Evolutionary conservation across 2,113 vertebrate genomes (phyloP).

Genomic region (Picathartes gymnocephalus): DNA sequence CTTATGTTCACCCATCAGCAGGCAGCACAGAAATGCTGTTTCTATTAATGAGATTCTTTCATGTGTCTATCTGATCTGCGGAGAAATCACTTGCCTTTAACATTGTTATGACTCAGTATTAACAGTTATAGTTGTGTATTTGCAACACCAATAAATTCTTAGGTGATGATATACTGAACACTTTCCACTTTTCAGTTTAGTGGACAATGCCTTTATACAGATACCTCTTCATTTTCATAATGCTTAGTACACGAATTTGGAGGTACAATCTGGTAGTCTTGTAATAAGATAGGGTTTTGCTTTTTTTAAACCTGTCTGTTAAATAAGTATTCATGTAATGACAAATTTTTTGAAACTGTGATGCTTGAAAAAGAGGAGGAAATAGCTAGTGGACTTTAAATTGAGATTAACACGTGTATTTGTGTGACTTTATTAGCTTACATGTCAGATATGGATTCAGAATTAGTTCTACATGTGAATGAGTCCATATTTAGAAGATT

Average conservation of each 20-base stretch:
- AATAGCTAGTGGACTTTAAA: background rate
- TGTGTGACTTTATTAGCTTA: background rate
- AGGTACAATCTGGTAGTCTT: background rate
- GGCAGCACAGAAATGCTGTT: conserved; percentile 35
- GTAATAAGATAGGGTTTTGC: background rate
- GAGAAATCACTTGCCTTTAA: conserved; percentile 2
- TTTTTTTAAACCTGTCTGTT: background rate
- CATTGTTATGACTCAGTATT: background rate
- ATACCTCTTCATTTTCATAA: background rate
- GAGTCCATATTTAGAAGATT: background rate
- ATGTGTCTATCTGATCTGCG: background rate
- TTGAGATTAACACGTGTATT: background rate
- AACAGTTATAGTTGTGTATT: background rate
- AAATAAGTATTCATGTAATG: background rate
- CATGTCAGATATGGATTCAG: background rate
- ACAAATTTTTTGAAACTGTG: background rate
- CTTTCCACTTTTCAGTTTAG: background rate
- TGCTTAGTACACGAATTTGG: background rate
- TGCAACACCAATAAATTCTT: background rate
- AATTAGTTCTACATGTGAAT: background rate
- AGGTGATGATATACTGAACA: background rate
- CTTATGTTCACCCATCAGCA: background rate
- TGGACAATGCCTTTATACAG: background rate
- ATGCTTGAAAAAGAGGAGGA: background rate
- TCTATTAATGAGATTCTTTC: background rate